Evolutionary conservation across 2,888 invertebrate genomes (phyloP), one percentile per base, ranked within the genome.

Genomic region (Hermaeophaga mercurialis): DNA sequence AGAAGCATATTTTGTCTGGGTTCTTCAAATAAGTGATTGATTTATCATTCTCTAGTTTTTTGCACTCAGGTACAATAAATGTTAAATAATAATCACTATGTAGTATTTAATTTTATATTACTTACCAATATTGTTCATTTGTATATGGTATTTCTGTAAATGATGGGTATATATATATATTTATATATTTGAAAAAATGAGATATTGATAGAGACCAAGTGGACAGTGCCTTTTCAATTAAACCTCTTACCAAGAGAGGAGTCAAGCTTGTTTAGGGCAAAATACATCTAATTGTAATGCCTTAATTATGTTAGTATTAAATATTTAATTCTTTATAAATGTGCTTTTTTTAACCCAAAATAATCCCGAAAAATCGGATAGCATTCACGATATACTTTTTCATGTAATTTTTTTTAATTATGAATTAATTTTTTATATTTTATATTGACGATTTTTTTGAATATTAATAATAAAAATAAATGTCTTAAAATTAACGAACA

Each of bases 221-320:
- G 65, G 68, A 70, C 66, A 69, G 70, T 71, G 71, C 71, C 70
- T 71, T 70, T 66, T 58, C 48, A 61, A 52, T 56, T 48, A 50
- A 36, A 39, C 43, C 48, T 52, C 47, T 22, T 26, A 45, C 31
- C 18, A 19, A n/a, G 31, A 60, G 64, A 65, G 67, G 59, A 65
- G 65, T 68, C 66, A 59, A 65, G 68, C 68, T 69, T 68, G 69
- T 67, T 61, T 58, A 65, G 61, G 68, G 66, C 69, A 63, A 65
- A 44, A 60, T 60, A 58, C 56, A 63, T 67, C 62, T 64, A 55
- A 61, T 61, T 69, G 66, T 69, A 69, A 67, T 64, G 70, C 70
- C 69, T 70, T 69, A 66, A 63, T 61, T 63, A 63, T 69, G 68
- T 69, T 70, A 69, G 67, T 69, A 70, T 69, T 69, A 70, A 70